Conservation (phyloP, 2,113 vertebrate species). For the Zonotrichia leucophrys region DNA sequence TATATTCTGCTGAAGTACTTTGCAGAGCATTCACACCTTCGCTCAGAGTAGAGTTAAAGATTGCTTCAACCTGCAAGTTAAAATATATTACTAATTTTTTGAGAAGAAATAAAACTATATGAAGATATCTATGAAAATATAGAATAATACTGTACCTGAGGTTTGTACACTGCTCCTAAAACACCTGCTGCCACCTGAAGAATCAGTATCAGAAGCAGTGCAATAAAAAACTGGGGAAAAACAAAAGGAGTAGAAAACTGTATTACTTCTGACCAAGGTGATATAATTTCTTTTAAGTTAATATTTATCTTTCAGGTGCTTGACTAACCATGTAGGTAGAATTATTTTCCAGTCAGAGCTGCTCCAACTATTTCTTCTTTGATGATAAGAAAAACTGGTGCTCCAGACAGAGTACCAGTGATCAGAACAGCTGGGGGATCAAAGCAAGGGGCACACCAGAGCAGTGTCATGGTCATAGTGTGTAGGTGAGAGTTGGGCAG, state of each 20-base stretch:
- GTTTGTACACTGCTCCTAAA: slow-evolving; percentile 59
- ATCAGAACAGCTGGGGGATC: not conserved
- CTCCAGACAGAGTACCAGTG: not conserved
- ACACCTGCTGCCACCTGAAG: slow-evolving; percentile 73
- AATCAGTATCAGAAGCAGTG: slow-evolving; percentile 73
- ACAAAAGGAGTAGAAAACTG: not conserved
- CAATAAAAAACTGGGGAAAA: slow-evolving; percentile 76
- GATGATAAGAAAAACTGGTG: accelerated
- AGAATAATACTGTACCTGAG: slow-evolving; percentile 60
- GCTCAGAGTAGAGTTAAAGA: not conserved
- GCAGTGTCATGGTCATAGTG: not conserved
- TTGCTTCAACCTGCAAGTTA: slow-evolving; percentile 28
- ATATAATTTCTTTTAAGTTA: not conserved
- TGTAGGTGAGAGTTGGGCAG: not conserved
- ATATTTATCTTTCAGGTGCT: not conserved
- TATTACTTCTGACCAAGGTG: not conserved
- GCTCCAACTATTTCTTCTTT: not conserved
- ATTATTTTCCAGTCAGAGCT: not conserved
- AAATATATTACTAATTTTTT: not conserved
- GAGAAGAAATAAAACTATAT: not conserved
- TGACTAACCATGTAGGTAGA: not conserved
- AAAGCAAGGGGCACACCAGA: not conserved
- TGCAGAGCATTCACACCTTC: not conserved
- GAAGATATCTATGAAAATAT: not conserved
- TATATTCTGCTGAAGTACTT: not conserved